A percentile compares a stretch with the other conserved stretches of the same genome.
Conservation (phyloP, 2,888 invertebrate species). For the Harpalus rubripes region DNA sequence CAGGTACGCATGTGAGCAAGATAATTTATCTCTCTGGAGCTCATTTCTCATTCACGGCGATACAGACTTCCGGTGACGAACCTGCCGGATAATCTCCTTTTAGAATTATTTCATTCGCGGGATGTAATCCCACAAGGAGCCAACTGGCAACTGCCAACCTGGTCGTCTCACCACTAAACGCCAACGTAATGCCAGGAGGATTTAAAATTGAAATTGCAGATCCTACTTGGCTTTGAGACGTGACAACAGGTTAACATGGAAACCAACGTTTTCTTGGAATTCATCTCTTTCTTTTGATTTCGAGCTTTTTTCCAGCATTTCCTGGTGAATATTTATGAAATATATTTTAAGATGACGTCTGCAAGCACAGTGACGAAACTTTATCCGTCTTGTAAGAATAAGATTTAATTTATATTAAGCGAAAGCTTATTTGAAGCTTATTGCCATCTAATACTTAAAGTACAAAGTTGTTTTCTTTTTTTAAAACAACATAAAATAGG, state of each 20-base stretch:
- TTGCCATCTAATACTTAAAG: no score
- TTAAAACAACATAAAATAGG: no score
- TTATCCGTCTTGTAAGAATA: neutral
- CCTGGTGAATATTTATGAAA: slow-evolving; percentile 11
- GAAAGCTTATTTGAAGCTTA: no score
- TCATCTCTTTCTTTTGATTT: slow-evolving; percentile 40
- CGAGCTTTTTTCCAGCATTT: slow-evolving; percentile 15
- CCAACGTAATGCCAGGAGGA: slow-evolving; percentile 42
- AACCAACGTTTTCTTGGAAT: slow-evolving; percentile 32
- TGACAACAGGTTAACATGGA: slow-evolving; percentile 60
- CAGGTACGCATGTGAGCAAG: slow-evolving; percentile 57
- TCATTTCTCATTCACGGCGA: slow-evolving; percentile 62
- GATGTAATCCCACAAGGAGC: slow-evolving; percentile 53
- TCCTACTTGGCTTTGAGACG: slow-evolving; percentile 27
- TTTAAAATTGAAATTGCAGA: slow-evolving; percentile 63
- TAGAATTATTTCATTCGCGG: slow-evolving; percentile 62
- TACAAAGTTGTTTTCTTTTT: no score
- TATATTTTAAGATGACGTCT: neutral
- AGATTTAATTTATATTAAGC: no score
- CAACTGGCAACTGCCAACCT: neutral
- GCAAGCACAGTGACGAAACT: neutral
- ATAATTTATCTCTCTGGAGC: slow-evolving; percentile 56
- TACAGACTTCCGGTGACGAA: slow-evolving; percentile 55
- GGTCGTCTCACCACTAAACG: slow-evolving; percentile 45
- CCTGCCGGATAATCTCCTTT: slow-evolving; percentile 59